Evolutionary conservation across 2,797 vertebrate genomes (phyloP).

Genomic region (Parambassis ranga): DNA sequence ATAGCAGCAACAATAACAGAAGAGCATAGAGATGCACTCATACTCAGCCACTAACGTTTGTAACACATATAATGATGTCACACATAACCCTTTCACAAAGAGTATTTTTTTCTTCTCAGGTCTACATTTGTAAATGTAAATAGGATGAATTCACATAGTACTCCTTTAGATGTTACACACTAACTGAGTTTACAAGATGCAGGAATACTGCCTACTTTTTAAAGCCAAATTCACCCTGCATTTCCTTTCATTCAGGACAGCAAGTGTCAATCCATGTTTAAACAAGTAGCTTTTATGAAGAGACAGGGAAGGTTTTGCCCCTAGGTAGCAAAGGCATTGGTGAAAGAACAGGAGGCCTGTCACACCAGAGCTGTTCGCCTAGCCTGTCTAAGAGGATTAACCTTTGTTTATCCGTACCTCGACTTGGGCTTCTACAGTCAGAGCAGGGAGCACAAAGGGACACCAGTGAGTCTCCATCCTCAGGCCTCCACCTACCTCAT

Average conservation of each 20-base stretch:
- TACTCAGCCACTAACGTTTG: too few species aligned
- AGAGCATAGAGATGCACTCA: too few species aligned
- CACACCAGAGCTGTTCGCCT: slow-evolving; percentile 61
- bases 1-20: too few species aligned
- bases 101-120: too few species aligned
- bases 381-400: slow-evolving; percentile 78
- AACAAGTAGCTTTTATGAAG: slow-evolving; percentile 42
- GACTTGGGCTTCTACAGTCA: slow-evolving; percentile 44
- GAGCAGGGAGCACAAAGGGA: slow-evolving; percentile 41
- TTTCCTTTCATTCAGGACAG: slow-evolving; percentile 44
- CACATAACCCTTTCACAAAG: too few species aligned
- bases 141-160: too few species aligned
- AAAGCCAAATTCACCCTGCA: slow-evolving; percentile 26
- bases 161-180: too few species aligned
- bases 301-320: slow-evolving; percentile 64
- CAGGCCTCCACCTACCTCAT: slow-evolving; percentile 14
- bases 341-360: slow-evolving; percentile 66
- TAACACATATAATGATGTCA: too few species aligned
- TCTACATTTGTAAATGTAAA: too few species aligned
- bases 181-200: too few species aligned
- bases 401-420: slow-evolving; percentile 71
- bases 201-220: slow-evolving; percentile 18
- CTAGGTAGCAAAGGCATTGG: slow-evolving; percentile 60
- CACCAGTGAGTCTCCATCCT: too few species aligned
- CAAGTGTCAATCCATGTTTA: slow-evolving; percentile 59